Conservation (phyloP, 2,113 vertebrate species). For the Microcebus tavaratra region DNA sequence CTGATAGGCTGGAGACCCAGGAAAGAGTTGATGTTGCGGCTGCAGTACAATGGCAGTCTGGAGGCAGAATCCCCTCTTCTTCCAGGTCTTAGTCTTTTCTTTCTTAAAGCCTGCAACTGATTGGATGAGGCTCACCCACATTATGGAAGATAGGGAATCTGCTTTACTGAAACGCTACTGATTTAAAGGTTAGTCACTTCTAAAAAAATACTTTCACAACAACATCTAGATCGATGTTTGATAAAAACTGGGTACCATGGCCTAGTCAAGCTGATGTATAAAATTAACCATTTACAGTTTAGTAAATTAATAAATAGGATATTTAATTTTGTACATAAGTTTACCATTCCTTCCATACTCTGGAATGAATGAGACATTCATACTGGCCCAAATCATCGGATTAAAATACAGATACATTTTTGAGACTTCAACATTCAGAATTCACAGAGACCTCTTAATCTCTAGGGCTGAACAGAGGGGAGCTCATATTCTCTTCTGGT, state of each 20-base stretch:
- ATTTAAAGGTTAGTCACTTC: background rate
- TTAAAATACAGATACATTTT: too few relatives aligned
- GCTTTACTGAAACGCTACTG: background rate
- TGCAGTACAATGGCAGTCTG: too few relatives aligned
- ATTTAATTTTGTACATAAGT: background rate
- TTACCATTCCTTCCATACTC: too few relatives aligned
- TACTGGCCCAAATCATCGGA: too few relatives aligned
- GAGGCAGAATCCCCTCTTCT: background rate
- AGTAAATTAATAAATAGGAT: conserved; percentile 32
- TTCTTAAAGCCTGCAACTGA: background rate
- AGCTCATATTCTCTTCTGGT: background rate
- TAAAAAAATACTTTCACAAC: conserved; percentile 5
- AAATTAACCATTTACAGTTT: conserved; percentile 28
- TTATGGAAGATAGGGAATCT: background rate
- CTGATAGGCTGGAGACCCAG: too few relatives aligned
- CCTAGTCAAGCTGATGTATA: background rate
- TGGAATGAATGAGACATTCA: too few relatives aligned
- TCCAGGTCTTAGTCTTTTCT: background rate
- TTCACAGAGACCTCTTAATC: background rate
- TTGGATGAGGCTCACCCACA: background rate
- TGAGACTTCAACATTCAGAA: background rate
- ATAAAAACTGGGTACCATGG: background rate
- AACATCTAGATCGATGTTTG: background rate
- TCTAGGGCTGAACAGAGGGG: background rate
- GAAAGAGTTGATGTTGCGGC: too few relatives aligned